A percentile compares a stretch with the other conserved stretches of the same genome.
Conservation (phyloP, 2,888 invertebrate genomes). For the Ryuthela nishihirai region DNA sequence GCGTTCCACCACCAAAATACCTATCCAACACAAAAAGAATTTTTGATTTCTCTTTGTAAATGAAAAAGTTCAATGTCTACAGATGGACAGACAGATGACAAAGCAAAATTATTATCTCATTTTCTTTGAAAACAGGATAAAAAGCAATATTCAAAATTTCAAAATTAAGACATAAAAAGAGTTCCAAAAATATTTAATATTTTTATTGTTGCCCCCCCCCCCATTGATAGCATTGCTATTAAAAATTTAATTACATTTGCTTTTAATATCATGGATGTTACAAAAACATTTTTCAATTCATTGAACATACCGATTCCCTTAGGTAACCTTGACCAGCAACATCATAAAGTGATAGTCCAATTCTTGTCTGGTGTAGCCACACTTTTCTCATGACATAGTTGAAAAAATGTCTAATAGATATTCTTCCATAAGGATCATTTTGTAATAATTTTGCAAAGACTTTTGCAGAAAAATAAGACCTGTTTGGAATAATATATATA, state of each 20-base stretch:
- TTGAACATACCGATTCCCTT: slow-evolving; percentile 65
- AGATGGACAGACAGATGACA: too few species aligned
- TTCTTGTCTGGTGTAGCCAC: slow-evolving; percentile 91
- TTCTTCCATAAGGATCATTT: slow-evolving; percentile 77
- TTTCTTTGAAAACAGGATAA: too few species aligned
- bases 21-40: too few species aligned
- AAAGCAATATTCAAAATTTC: too few species aligned
- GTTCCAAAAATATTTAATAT: too few species aligned
- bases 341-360: slow-evolving; percentile 89
- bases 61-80: too few species aligned
- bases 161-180: too few species aligned
- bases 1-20: too few species aligned
- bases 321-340: slow-evolving; percentile 86
- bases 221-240: not conserved
- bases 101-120: too few species aligned
- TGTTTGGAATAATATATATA: slow-evolving; percentile 49
- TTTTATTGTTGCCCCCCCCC: too few species aligned
- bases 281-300: not conserved
- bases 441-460: slow-evolving; percentile 84
- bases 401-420: slow-evolving; percentile 83
- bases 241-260: not conserved
- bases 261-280: not conserved
- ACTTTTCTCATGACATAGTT: slow-evolving; percentile 94
- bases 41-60: too few species aligned
- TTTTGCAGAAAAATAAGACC: slow-evolving; percentile 76